Base-by-base conservation (phyloP, 2,888 invertebrate species). In the Auanema sp. region DNA sequence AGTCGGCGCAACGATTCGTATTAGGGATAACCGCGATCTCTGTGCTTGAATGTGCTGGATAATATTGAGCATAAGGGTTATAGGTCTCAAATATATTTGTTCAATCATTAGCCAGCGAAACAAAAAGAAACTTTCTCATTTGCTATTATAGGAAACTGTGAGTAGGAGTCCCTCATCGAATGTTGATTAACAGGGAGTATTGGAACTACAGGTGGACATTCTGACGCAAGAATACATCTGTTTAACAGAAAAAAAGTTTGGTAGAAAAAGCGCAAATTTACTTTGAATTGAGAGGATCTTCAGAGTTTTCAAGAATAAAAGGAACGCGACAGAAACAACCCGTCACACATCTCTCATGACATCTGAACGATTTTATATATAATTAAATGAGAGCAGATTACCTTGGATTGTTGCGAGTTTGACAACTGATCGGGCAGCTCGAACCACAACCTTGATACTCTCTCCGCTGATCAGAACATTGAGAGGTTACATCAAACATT, bases 281-380 rank as follows among this genome's bases (percentile, higher is more conserved):
- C 68, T 64, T 55, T 1, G 76, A 76, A 43, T 74, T 70, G 3
- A 76, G 57, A n/a, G 76, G 76, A 65, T 76, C 72, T 1, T 60
- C 66, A 2, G 60, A 64, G 42, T 76, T 71, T 44, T 74, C 72
- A n/a, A 76, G 60, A 40, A 76, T 71, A 44, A 65, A 76, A 1
- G 76, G 76, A 25, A 75, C 58, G 18, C 69, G 66, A 43, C 76
- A 76, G 62, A 76, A 76, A 56, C 76, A 76, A 14, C 76, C 76
- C 23, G 69, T 65, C 0, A 76, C 74, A 58, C 76, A 76, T 50
- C 67, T 56, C 53, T 76, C 75, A 42, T 55, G 57, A 49, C 71
- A 71, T 49, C 75, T 69, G 41, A 12, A 67, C 8, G 16, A 6
- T 14, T 47, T 16, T 4, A 12, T 23, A 21, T 53, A 21, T 23